phyloP scores from a whole-genome alignment of 2,888 invertebrate genomes.

The Lepidocyrtinus sp. region DNA sequence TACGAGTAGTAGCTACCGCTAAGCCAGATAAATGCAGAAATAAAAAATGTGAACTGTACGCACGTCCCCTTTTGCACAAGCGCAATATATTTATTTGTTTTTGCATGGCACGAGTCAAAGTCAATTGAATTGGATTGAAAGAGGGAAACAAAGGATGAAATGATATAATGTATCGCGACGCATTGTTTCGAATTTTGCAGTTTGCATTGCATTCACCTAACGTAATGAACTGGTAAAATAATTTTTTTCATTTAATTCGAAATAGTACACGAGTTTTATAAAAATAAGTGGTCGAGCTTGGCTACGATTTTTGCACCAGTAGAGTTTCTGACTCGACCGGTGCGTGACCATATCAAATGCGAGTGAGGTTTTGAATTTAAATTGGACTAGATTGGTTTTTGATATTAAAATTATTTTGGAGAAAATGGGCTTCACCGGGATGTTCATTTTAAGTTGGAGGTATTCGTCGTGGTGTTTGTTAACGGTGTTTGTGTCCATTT shows the following conservation, averaged over 20 bases:
- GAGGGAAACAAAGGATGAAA: no score
- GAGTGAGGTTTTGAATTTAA: background rate
- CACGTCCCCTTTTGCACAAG: background rate
- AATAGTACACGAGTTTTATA: background rate
- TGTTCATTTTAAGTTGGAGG: slow-evolving; percentile 16
- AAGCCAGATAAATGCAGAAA: background rate
- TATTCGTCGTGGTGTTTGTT: background rate
- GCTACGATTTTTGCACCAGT: slow-evolving; percentile 35
- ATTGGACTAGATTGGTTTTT: slow-evolving; percentile 26
- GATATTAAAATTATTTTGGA: background rate
- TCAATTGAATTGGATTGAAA: no score
- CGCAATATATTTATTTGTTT: background rate
- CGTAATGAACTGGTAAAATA: background rate
- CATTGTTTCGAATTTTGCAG: background rate
- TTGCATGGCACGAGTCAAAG: background rate
- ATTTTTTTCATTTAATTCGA: background rate
- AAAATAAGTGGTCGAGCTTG: background rate
- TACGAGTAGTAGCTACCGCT: background rate
- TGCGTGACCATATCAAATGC: background rate
- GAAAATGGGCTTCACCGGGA: background rate
- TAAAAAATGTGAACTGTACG: background rate
- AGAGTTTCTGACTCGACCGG: slow-evolving; percentile 33
- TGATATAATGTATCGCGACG: no score
- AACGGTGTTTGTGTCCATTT: background rate
- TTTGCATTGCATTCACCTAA: background rate